Conservation (phyloP, 2,113 vertebrate genomes). For the Mobula hypostoma region DNA sequence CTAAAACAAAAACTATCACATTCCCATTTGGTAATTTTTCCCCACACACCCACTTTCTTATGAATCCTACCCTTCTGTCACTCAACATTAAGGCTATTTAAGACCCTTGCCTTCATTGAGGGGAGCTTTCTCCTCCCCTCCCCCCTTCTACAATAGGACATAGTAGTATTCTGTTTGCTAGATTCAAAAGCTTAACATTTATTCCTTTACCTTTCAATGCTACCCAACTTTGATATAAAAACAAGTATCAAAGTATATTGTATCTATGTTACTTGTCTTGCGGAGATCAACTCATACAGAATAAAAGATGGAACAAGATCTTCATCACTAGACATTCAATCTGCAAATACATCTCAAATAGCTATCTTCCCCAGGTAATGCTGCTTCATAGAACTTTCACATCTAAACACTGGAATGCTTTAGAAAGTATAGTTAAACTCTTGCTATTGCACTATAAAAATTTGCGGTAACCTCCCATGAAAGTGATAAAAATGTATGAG, state of each 20-base stretch:
- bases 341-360: neutral
- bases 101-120: neutral
- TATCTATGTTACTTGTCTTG: too few relatives aligned
- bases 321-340: neutral
- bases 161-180: neutral
- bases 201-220: too few relatives aligned
- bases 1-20: too few relatives aligned
- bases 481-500: neutral
- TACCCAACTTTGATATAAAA: too few relatives aligned
- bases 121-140: neutral
- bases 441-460: neutral
- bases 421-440: neutral
- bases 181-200: too few relatives aligned
- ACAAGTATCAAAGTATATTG: too few relatives aligned
- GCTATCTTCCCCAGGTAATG: neutral
- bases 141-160: neutral
- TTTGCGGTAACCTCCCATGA: neutral
- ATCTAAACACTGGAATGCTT: neutral
- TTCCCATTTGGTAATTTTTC: too few relatives aligned
- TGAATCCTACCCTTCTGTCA: neutral
- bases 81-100: neutral
- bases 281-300: neutral
- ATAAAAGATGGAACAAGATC: neutral
- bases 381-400: neutral
- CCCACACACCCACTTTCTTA: neutral